These are phyloP conservation scores for Heteronetta atricapilla DNA, from an alignment of 2,113 vertebrate genomes.

Conservation along the genomic window DNA sequence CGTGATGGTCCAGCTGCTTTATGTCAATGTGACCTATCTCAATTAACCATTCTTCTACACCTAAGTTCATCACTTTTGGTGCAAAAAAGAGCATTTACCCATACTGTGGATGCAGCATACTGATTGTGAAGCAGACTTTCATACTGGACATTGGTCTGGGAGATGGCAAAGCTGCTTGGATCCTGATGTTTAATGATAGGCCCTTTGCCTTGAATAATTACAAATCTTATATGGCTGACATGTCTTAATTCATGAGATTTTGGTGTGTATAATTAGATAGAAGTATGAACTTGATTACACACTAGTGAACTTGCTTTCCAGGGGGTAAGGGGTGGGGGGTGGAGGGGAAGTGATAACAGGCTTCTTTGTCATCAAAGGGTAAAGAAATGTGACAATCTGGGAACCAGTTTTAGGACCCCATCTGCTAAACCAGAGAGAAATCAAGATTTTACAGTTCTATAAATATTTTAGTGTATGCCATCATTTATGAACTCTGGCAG, in stretches of 20 bases:
- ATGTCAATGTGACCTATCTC: too few relatives aligned
- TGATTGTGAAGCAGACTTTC: background rate
- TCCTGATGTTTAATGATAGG: background rate
- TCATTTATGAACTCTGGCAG: conserved; percentile 91
- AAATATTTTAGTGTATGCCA: conserved; percentile 91
- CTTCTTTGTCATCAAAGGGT: conserved; percentile 82
- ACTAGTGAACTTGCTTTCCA: conserved; percentile 73
- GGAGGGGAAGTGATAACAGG: conserved; percentile 63
- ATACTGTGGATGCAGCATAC: background rate
- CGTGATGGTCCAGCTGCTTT: too few relatives aligned
- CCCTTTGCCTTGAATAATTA: conserved; percentile 47
- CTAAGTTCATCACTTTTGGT: background rate
- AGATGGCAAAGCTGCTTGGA: background rate
- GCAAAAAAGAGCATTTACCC: background rate
- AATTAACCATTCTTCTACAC: too few relatives aligned
- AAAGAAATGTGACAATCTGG: conserved; percentile 84
- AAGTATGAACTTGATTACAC: conserved; percentile 76
- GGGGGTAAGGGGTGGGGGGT: background rate
- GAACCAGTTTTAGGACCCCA: conserved; percentile 84
- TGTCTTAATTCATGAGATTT: conserved; percentile 61
- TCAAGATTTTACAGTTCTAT: conserved; percentile 91
- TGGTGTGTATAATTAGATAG: conserved; percentile 61
- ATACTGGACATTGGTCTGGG: background rate
- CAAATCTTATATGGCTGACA: conserved; percentile 38
- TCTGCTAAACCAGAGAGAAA: conserved; percentile 88